Evolutionary conservation across 2,888 invertebrate genomes (phyloP), one percentile per base, ranked within the genome.

Genomic region (Callyntrura sp.): DNA sequence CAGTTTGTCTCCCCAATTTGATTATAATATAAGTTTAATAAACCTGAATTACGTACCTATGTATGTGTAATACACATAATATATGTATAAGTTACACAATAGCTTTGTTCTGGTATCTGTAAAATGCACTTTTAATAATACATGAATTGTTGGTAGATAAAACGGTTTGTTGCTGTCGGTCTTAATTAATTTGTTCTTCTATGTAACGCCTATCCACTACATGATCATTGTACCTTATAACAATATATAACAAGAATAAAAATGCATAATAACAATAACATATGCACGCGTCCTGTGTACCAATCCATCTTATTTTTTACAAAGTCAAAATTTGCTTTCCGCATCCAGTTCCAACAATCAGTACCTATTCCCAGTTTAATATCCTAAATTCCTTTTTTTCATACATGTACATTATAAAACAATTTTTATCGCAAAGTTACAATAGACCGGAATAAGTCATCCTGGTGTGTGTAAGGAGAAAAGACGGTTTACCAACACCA

Each of bases 221-320:
- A 25, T 14, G 5, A 25, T 14, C 14, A 65, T 68, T 14, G 23
- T 35, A 43, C 17, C 43, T 9, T 11, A 70, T 35, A 70, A 68
- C 35, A 68, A 70, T 70, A 43, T 35, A 35, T 70, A 43, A 70
- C 68, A 70, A 70, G 43, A 70, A 70, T 70, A 70, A 35, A 65
- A 65, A 65, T 28, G 62, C 17, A 57, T n/a, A 28, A 62, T 11
- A 65, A n/a, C 65, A 65, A 65, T 28, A 65, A 65, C 65, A 65
- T 35, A 14, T 28, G 35, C 28, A 14, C 28, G 35, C 28, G 35
- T 25, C 65, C 2, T 28, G 12, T 11, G 25, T 60, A 17, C 3
- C 60, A 60, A 60, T n/a, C 20, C 8, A 60, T 4, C 60, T 51
- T 6, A 1, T 51, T 51, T 1, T 14, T 51, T 51, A 14, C 51